Evolutionary conservation across 2,113 vertebrate species (phyloP).

Genomic region (Nesoenas mayeri): DNA sequence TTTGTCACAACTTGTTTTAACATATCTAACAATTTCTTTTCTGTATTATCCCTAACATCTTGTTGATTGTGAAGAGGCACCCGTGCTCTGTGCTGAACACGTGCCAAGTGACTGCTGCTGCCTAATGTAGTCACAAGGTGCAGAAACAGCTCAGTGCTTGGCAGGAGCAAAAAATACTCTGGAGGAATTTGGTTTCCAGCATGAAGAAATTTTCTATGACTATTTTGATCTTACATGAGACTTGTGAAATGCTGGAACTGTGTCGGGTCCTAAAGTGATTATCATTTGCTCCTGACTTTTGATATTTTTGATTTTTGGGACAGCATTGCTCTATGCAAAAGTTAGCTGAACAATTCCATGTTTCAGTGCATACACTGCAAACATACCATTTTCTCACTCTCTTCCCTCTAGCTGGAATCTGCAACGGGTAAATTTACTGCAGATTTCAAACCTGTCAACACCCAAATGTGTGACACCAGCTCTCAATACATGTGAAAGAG

Average conservation of each 20-base stretch:
- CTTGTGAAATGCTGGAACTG: background rate
- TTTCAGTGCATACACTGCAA: background rate
- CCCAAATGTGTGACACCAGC: constrained; percentile 36
- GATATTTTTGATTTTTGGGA: background rate
- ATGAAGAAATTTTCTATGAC: background rate
- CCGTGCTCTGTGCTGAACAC: background rate
- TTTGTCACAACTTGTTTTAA: background rate
- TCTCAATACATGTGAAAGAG: constrained; percentile 44
- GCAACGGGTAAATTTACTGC: background rate
- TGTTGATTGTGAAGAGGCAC: background rate
- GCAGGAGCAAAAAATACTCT: background rate
- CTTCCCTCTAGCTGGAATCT: background rate
- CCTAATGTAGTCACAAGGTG: background rate
- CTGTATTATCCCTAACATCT: background rate
- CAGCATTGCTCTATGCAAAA: background rate
- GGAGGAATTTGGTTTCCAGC: background rate
- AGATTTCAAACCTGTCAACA: constrained; percentile 54
- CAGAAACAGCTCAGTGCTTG: background rate
- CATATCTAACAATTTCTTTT: background rate
- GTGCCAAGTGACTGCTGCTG: background rate
- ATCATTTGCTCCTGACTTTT: background rate
- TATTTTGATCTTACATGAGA: background rate
- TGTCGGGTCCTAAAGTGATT: background rate
- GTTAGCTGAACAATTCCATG: background rate
- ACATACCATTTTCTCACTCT: background rate